Base-by-base conservation (phyloP, 1,140 invertebrate species). In the Aradophagus sp. region DNA sequence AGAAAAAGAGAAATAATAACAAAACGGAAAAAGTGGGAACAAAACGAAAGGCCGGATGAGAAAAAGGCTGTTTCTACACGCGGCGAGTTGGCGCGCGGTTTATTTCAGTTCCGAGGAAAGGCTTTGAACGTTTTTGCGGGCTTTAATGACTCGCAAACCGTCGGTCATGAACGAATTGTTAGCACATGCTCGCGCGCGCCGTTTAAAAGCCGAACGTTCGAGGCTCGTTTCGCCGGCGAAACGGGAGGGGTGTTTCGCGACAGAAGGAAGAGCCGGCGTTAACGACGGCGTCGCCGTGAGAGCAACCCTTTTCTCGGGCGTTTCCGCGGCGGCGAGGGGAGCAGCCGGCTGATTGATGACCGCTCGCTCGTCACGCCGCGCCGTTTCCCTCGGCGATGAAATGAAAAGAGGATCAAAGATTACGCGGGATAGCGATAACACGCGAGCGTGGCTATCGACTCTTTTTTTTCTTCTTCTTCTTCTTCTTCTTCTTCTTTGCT, bases 251-350 rank as follows among this genome's bases (percentile, higher is more conserved):
- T 19, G 17, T 47, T 56, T 52, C 15, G 56, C 27, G 35, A 20
- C 17, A 15, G 16, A 27, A 52, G 36, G 34, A 39, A 47, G 3
- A 53, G 50, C n/a, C 15, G 44, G 56, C 56, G 66, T 56, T 69
- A 66, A 74, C 66, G 66, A 74, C 56, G 53, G 55, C 52, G 20
- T 74, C 59, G 62, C 66, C 61, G 55, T 45, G 65, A 73, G 20
- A 71, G 13, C 59, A 71, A 71, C 59, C 59, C 67, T 59, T 50
- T 52, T 11, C 38, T 47, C 19, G 39, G n/a, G 53, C 20, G 31
- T 45, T 63, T 62, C 45, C 41, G 29, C 41, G 31, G 15, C 35
- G 36, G 23, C 48, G 35, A 38, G 38, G 45, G 45, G 31, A 52
- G 56, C 13, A 20, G 29, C 27, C 23, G 27, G 10, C 19, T 73